Percentiles rank a stretch among this genome's conserved stretches.
phyloP scores from a whole-genome alignment of 2,113 vertebrate genomes.

The Mormoops blainvillei region DNA sequence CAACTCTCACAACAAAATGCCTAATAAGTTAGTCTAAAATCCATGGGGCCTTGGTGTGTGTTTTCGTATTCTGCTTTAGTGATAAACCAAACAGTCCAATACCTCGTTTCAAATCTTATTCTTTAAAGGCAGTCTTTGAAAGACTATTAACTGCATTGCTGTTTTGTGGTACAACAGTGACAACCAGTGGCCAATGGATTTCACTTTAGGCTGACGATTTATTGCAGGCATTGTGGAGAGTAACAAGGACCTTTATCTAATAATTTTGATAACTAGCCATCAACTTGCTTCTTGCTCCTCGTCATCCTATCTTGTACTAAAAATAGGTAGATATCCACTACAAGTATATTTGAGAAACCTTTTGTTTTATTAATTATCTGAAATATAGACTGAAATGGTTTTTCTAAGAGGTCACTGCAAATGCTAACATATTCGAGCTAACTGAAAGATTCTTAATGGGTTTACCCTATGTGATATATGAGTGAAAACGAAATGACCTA shows the following conservation, averaged over 20 bases:
- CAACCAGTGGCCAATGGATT: constrained; percentile 78
- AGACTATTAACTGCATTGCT: neutral
- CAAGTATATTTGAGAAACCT: neutral
- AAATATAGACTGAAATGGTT: neutral
- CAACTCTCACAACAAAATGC: neutral
- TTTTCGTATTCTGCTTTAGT: neutral
- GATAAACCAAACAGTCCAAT: constrained; percentile 41
- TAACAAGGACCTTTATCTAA: neutral
- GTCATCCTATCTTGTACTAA: neutral
- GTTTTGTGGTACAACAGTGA: constrained; percentile 82
- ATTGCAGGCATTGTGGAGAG: neutral
- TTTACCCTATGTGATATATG: neutral
- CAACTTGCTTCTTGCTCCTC: neutral
- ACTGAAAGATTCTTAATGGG: neutral
- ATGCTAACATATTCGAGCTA: neutral
- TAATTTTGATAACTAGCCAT: neutral
- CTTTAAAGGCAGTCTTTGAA: neutral
- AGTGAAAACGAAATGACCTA: neutral
- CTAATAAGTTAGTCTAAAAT: neutral
- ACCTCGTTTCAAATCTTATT: constrained; percentile 29
- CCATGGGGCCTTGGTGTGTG: neutral
- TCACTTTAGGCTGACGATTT: neutral
- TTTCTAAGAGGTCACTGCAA: neutral
- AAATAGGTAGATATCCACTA: neutral
- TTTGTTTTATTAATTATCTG: neutral